These are phyloP conservation scores for Mamestra brassicae DNA, from an alignment of 2,888 invertebrate genomes.

Conservation along the genomic window DNA sequence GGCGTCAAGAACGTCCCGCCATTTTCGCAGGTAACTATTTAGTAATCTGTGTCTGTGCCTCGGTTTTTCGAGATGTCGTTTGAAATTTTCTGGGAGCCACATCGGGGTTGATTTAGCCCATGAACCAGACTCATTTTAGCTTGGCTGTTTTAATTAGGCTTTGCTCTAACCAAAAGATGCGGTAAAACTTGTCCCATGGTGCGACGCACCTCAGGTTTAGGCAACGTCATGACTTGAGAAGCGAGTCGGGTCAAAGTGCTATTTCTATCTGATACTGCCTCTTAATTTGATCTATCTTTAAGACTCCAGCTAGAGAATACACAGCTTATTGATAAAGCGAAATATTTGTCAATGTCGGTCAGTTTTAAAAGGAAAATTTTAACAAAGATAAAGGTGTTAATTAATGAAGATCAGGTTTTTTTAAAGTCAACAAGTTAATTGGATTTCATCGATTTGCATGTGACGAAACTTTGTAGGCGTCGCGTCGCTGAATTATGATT, in stretches of 20 bases:
- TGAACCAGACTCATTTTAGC: too few relatives aligned
- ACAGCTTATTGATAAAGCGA: background rate
- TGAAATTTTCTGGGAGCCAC: too few relatives aligned
- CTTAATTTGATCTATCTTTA: background rate
- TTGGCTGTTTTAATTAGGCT: background rate
- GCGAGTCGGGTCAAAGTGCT: background rate
- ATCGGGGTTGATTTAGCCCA: too few relatives aligned
- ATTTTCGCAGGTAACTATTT: too few relatives aligned
- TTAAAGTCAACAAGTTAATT: conserved; percentile 30
- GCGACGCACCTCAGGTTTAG: too few relatives aligned
- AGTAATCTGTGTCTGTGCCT: too few relatives aligned
- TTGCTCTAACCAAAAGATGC: background rate
- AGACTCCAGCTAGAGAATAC: background rate
- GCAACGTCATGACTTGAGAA: background rate
- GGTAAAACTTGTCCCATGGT: background rate
- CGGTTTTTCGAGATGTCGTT: too few relatives aligned
- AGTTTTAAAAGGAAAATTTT: conserved; percentile 1
- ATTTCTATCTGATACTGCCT: background rate
- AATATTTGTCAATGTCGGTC: background rate
- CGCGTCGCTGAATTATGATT: conserved; percentile 11
- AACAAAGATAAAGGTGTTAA: background rate
- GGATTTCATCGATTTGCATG: conserved; percentile 43
- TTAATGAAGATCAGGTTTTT: conserved; percentile 8
- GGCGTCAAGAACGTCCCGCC: too few relatives aligned
- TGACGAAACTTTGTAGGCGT: conserved; percentile 29